A percentile compares a stretch with the other conserved stretches of the same genome.
Conservation (phyloP, 2,113 vertebrate species). For the Oryzias javanicus region DNA sequence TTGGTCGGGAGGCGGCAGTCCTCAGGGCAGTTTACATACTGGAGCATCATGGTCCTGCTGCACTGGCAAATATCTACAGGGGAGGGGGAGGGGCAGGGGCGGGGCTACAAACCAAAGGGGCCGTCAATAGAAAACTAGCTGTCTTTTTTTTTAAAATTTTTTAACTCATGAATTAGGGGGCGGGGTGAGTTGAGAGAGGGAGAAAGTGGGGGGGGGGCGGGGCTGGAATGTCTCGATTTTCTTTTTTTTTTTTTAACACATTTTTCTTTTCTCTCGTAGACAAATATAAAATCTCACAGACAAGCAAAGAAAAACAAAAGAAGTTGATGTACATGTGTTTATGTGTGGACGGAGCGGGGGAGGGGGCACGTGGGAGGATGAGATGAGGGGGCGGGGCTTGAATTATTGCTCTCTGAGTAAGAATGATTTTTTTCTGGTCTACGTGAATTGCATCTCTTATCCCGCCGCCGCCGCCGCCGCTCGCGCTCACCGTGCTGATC, state of each 20-base stretch:
- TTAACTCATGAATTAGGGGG: slow-evolving; percentile 47
- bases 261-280: slow-evolving; percentile 65
- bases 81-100: background rate
- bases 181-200: slow-evolving; percentile 21
- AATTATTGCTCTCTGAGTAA: slow-evolving; percentile 83
- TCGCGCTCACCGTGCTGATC: slow-evolving; percentile 67
- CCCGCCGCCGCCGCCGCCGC: slow-evolving; percentile 9
- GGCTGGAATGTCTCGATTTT: slow-evolving; percentile 58
- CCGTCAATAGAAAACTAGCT: slow-evolving; percentile 78
- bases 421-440: slow-evolving; percentile 53
- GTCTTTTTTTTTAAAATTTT: slow-evolving; percentile 59
- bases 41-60: slow-evolving; percentile 68
- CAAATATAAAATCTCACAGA: slow-evolving; percentile 80
- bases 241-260: slow-evolving; percentile 22
- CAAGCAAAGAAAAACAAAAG: slow-evolving; percentile 69
- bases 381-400: slow-evolving; percentile 37
- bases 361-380: too few relatives aligned
- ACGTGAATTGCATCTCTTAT: slow-evolving; percentile 69
- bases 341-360: slow-evolving; percentile 23
- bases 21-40: slow-evolving; percentile 67
- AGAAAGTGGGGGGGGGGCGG: background rate
- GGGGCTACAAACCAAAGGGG: slow-evolving; percentile 74
- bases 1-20: slow-evolving; percentile 57
- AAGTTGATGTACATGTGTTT: slow-evolving; percentile 40
- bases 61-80: slow-evolving; percentile 72